Evolutionary conservation across 2,888 invertebrate genomes (phyloP).

Genomic region (Trachelus tabidus): DNA sequence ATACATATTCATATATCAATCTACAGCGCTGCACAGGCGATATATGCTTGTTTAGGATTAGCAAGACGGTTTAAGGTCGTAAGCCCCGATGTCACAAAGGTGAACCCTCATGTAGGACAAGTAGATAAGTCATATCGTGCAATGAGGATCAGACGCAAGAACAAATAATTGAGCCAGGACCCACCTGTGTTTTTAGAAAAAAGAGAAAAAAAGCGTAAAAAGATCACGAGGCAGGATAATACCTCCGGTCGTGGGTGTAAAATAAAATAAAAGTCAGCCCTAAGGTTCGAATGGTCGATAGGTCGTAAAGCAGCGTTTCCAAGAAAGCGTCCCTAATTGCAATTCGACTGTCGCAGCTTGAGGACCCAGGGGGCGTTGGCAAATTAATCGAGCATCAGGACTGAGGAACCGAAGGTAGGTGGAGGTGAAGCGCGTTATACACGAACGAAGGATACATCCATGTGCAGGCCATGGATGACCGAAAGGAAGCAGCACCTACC

Average conservation of each 20-base stretch:
- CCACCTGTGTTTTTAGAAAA: no score
- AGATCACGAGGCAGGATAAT: no score
- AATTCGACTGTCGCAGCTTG: slow-evolving; percentile 11
- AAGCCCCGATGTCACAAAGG: slow-evolving; percentile 35
- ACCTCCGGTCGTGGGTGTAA: no score
- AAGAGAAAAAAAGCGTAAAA: no score
- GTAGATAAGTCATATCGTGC: neutral
- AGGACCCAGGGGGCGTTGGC: slow-evolving; percentile 10
- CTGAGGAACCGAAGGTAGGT: neutral
- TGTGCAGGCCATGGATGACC: neutral
- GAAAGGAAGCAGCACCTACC: neutral
- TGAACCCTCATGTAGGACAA: slow-evolving; percentile 35
- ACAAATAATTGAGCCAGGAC: no score
- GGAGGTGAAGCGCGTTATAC: neutral
- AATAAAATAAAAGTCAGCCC: no score
- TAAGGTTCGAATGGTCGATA: no score
- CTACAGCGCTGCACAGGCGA: slow-evolving; percentile 28
- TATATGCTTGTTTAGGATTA: slow-evolving; percentile 41
- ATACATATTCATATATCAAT: slow-evolving; percentile 49
- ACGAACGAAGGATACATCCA: neutral
- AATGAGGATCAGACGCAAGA: no score
- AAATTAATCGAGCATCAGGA: slow-evolving; percentile 22
- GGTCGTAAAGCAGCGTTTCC: no score
- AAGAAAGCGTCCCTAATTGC: slow-evolving; percentile 11
- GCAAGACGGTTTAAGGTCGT: slow-evolving; percentile 38